phyloP scores from a whole-genome alignment of 1,140 invertebrate species.

The Drosophila pruinosa region DNA sequence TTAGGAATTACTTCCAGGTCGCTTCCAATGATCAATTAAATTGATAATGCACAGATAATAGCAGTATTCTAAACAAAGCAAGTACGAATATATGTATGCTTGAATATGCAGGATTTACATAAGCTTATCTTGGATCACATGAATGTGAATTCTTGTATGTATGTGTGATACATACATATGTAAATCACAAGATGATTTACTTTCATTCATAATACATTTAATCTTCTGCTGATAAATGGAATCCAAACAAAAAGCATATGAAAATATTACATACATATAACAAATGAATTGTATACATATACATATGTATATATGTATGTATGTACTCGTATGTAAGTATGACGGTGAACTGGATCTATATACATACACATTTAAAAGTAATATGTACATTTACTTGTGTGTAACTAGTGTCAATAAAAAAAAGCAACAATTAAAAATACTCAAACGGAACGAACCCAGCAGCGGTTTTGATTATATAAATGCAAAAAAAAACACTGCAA shows the following conservation, averaged over 20 bases:
- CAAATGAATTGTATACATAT: slow-evolving; percentile 1
- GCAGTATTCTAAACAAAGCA: background rate
- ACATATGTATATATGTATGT: slow-evolving; percentile 18
- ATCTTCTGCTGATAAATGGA: too few species aligned
- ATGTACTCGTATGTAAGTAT: background rate
- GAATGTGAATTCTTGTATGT: too few species aligned
- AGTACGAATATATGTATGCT: background rate
- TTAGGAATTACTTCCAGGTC: background rate
- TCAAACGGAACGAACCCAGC: slow-evolving; percentile 45
- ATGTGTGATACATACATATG: too few species aligned
- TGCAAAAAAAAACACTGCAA: slow-evolving; percentile 44
- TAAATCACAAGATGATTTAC: too few species aligned
- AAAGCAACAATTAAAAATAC: slow-evolving; percentile 46
- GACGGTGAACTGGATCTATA: background rate
- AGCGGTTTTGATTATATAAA: slow-evolving; percentile 47
- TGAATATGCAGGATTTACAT: background rate
- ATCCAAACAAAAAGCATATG: too few species aligned
- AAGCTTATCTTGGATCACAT: slow-evolving; percentile 11
- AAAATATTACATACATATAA: background rate
- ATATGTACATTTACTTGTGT: too few species aligned
- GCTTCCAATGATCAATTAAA: background rate
- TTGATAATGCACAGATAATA: slow-evolving; percentile 9
- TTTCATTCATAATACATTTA: too few species aligned
- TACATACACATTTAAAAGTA: slow-evolving; percentile 15
- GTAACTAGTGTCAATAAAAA: slow-evolving; percentile 31